Conservation (phyloP, 2,113 vertebrate species). For the Noturus placidus region DNA sequence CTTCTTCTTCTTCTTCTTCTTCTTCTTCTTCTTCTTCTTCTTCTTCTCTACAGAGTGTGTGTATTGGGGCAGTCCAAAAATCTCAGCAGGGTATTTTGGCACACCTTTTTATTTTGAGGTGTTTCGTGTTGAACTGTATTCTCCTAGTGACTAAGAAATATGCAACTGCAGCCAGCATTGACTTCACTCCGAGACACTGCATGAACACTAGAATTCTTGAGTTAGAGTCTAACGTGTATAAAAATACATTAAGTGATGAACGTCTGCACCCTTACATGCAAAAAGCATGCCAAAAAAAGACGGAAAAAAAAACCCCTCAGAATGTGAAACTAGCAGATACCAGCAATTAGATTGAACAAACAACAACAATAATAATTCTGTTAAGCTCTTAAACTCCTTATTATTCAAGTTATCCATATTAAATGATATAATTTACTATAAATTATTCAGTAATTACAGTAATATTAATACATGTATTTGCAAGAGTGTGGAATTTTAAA, state of each 20-base stretch:
- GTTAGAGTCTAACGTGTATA: not conserved
- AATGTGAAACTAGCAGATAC: not conserved
- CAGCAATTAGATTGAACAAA: not conserved
- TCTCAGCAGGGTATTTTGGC: conserved; percentile 8
- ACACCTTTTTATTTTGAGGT: conserved; percentile 6
- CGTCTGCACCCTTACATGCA: not conserved
- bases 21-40: no score
- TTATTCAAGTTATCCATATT: not conserved
- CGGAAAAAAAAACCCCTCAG: not conserved
- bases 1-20: no score
- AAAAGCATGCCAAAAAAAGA: not conserved
- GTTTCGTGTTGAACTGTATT: not conserved
- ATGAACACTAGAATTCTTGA: not conserved
- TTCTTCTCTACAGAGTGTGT: not conserved
- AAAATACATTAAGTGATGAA: not conserved
- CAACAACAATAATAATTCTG: not conserved
- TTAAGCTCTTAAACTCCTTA: not conserved
- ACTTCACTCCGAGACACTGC: not conserved
- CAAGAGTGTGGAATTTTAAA: not conserved
- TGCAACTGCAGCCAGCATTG: not conserved
- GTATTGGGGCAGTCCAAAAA: not conserved
- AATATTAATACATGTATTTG: not conserved
- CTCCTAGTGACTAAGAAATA: not conserved
- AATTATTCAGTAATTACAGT: not conserved
- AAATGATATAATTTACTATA: not conserved